Conservation (phyloP, 2,113 vertebrate species). For the Clarias batrachus region DNA sequence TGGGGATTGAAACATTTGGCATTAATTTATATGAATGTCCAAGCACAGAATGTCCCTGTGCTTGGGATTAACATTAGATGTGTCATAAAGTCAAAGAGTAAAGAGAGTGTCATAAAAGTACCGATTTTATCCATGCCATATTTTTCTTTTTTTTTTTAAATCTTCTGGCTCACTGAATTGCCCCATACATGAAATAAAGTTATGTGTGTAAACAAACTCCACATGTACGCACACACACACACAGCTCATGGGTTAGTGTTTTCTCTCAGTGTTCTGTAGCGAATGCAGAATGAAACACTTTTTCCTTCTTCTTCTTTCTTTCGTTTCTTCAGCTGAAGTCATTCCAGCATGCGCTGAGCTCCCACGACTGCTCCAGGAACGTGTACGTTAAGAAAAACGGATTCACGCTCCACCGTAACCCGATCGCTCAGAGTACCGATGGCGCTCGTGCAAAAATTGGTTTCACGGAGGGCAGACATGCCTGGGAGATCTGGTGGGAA, state of each 20-base stretch:
- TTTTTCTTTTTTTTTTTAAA: not conserved
- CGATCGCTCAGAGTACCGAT: conserved; percentile 97
- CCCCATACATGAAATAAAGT: not conserved
- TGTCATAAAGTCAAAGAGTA: not conserved
- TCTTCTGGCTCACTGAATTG: not conserved
- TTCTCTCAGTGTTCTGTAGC: not conserved
- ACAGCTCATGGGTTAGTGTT: not conserved
- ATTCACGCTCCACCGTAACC: conserved; percentile 97
- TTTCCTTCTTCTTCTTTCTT: not conserved
- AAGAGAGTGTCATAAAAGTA: not conserved
- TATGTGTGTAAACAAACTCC: not conserved
- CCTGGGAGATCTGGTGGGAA: conserved; percentile 99
- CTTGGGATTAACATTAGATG: not conserved
- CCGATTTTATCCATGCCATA: not conserved
- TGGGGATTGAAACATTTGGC: not conserved
- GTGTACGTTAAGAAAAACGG: conserved; percentile 98
- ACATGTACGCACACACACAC: not conserved
- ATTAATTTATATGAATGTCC: not conserved
- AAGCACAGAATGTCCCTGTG: not conserved
- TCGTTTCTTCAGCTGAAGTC: conserved; percentile 81
- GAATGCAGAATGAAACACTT: not conserved
- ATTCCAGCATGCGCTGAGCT: conserved; percentile 92
- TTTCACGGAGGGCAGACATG: conserved; percentile 93
- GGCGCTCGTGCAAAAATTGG: conserved; percentile 96
- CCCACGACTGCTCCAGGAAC: conserved; percentile 96